Evolutionary conservation across 2,113 vertebrate genomes (phyloP).

Genomic region (Lycaon pictus): DNA sequence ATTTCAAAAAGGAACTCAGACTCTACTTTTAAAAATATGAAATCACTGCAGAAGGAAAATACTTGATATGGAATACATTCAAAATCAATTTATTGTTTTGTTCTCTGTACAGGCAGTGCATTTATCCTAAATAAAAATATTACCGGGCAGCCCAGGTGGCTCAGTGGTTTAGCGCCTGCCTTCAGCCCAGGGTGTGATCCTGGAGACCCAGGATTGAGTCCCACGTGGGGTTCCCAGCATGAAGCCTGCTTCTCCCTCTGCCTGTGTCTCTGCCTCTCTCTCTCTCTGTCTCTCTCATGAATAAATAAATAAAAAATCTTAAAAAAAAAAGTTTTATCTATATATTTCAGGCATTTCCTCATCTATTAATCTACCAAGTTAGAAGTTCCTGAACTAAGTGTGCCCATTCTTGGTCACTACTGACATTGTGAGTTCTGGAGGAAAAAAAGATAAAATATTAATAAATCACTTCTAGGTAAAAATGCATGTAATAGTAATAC

Average conservation of each 20-base stretch:
- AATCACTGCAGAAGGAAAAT: neutral
- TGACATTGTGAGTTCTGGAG: neutral
- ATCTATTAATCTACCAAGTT: neutral
- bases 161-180: no score
- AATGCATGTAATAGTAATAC: neutral
- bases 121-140: neutral
- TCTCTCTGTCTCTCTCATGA: no score
- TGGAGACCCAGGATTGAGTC: no score
- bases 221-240: fast-evolving
- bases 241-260: no score
- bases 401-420: neutral
- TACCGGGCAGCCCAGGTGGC: no score
- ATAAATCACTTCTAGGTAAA: conserved; percentile 15
- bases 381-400: neutral
- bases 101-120: neutral
- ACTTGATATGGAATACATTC: neutral
- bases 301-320: no score
- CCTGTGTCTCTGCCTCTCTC: no score
- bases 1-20: conserved; percentile 39
- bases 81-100: conserved; percentile 12
- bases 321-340: neutral
- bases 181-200: no score
- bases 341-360: neutral
- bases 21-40: neutral
- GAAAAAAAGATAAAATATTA: neutral